phyloP scores from a whole-genome alignment of 35 echinoderm and acorn worm species.

The Heliocidaris tuberculata region DNA sequence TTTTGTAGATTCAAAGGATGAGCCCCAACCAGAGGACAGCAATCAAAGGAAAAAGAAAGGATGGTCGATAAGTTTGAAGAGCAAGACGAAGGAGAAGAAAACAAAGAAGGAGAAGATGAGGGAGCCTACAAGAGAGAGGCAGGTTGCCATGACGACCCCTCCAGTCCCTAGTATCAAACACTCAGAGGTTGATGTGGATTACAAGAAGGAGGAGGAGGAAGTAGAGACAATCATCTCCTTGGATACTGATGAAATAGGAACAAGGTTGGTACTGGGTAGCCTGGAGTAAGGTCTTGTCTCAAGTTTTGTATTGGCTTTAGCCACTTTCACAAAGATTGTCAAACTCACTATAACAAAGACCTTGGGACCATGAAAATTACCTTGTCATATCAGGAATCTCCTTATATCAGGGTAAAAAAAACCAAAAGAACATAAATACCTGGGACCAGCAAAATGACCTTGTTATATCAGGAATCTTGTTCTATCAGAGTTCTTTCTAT shows the following conservation, averaged over 20 bases:
- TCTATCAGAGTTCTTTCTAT: too few relatives aligned
- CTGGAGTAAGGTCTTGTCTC: background rate
- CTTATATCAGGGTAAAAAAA: too few relatives aligned
- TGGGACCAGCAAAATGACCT: too few relatives aligned
- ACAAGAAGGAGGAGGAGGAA: background rate
- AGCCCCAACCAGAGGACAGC: constrained; percentile 1
- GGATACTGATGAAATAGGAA: background rate
- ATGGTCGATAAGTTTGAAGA: constrained; percentile 23
- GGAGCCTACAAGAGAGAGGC: background rate
- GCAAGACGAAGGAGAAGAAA: constrained; percentile 35
- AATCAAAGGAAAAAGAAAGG: constrained; percentile 2
- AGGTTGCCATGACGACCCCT: constrained; percentile 18
- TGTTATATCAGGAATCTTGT: too few relatives aligned
- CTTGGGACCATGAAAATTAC: too few relatives aligned
- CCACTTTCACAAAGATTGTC: too few relatives aligned
- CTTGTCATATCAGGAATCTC: too few relatives aligned
- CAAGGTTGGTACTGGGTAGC: background rate
- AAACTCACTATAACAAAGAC: too few relatives aligned
- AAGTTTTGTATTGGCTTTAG: too few relatives aligned
- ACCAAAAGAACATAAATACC: too few relatives aligned
- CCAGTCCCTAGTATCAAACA: background rate
- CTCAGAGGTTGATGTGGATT: constrained; percentile 7
- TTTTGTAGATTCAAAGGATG: background rate
- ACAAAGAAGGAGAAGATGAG: background rate
- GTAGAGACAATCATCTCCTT: background rate